Conservation (phyloP, 2,888 invertebrate species). For the Lycia hirtaria region DNA sequence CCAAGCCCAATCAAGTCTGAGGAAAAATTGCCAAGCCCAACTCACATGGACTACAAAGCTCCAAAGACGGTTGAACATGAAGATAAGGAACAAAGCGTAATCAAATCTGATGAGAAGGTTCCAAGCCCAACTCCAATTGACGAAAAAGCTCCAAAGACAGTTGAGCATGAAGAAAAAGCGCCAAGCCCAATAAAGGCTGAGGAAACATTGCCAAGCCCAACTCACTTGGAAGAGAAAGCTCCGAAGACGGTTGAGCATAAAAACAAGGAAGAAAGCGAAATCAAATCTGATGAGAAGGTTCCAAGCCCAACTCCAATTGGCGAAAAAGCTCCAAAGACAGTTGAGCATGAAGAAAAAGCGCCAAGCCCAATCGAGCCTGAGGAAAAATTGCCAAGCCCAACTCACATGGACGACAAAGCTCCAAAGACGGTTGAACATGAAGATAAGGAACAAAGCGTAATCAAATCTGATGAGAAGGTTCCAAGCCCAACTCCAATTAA, state of each 20-base stretch:
- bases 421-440: not conserved
- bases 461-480: conserved; percentile 13
- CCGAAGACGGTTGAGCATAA: conserved; percentile 1
- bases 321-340: not conserved
- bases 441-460: conserved; percentile 1
- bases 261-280: not conserved
- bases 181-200: conserved; percentile 7
- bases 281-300: conserved; percentile 24
- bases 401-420: not conserved
- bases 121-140: too few species aligned
- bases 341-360: too few species aligned
- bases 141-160: conserved; percentile 15
- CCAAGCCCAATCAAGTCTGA: not conserved
- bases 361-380: too few species aligned
- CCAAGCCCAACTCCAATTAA: not conserved
- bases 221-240: conserved; percentile 22
- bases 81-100: not conserved
- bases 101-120: too few species aligned
- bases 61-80: conserved; percentile 4
- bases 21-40: not conserved
- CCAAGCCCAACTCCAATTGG: conserved; percentile 2
- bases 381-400: not conserved
- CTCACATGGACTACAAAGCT: not conserved
- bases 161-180: conserved; percentile 30
- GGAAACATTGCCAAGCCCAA: conserved; percentile 8